Base-by-base conservation (phyloP, 2,113 vertebrate species). In the Reinhardtius hippoglossoides region DNA sequence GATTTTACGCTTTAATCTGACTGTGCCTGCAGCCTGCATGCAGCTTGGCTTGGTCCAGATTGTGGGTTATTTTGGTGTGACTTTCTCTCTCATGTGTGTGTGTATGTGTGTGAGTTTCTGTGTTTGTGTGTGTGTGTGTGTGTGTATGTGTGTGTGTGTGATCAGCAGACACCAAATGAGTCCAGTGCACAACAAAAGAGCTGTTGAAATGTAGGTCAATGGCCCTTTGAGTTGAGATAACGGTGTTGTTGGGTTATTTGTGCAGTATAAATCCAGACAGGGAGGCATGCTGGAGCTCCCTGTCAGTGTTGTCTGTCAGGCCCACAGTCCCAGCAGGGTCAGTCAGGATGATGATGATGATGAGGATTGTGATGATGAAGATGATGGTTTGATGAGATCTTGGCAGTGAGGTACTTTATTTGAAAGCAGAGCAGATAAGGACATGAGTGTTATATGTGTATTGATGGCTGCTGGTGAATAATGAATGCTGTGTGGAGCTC, bases 131-230 rank as follows among this genome's bases (percentile, higher is more conserved):
- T 52, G 48, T 52, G 52, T 21, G 52, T 23, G 52, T 55, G 9
- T 55, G n/a, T 55, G 52, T 56, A 52, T 24, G n/a, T 69, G 78
- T 84, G 21, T 73, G 71, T 58, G 15, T 74, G 76, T 68, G 63
- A 75, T 82, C 74, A 76, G 68, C 74, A 83, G 76, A 81, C 68
- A 67, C 55, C 56, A n/a, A 81, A 21, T 57, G 76, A 78, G 71
- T 75, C 62, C 57, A 81, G 24, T 68, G 73, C 56, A 76, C 73
- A 87, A 89, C 89, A 90, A 90, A 78, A 84, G 81, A 81, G 81
- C 75, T 84, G 84, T 74, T 84, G 73, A 84, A 84, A 92, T 92
- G 78, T 89, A 81, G 89, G 87, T 90, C 88, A 88, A 12, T 85
- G 86, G 76, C 63, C 83, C 84, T 88, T 87, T 83, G 70, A 80